phyloP scores from a whole-genome alignment of 1,140 invertebrate genomes.

The Trissolcus basalis region DNA sequence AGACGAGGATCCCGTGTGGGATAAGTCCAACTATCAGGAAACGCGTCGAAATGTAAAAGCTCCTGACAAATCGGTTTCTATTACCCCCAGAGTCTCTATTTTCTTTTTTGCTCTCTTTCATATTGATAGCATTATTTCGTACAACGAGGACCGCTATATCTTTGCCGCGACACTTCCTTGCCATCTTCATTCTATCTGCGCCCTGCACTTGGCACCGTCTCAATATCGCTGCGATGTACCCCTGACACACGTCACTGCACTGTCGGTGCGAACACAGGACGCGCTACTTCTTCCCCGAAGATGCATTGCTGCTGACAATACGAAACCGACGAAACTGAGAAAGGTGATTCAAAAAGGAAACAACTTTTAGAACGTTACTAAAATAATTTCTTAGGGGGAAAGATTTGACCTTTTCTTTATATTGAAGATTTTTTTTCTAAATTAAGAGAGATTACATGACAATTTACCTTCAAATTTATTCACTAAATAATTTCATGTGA shows the following conservation, averaged over 20 bases:
- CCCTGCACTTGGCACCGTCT: slow-evolving; percentile 55
- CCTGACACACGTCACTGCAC: slow-evolving; percentile 48
- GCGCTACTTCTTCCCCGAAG: slow-evolving; percentile 39
- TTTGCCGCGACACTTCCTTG: slow-evolving; percentile 47
- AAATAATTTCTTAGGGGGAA: no score
- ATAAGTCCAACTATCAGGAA: slow-evolving; percentile 70
- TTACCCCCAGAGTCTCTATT: slow-evolving; percentile 64
- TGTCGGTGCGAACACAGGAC: slow-evolving; percentile 22
- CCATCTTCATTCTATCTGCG: slow-evolving; percentile 48
- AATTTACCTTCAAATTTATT: no score
- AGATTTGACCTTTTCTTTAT: no score
- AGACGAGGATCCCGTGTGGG: slow-evolving; percentile 61
- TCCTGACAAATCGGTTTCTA: slow-evolving; percentile 76
- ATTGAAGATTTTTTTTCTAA: no score
- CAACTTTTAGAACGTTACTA: no score
- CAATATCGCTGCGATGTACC: slow-evolving; percentile 43
- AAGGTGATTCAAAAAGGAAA: slow-evolving; percentile 29
- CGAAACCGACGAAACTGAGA: background rate
- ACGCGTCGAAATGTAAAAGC: slow-evolving; percentile 74
- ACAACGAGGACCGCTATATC: slow-evolving; percentile 56
- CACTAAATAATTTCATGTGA: no score
- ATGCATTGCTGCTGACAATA: slow-evolving; percentile 54
- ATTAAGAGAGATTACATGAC: no score
- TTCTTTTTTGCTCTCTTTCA: slow-evolving; percentile 52
- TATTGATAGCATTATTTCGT: slow-evolving; percentile 72